Evolutionary conservation across 1,140 invertebrate genomes (phyloP), one percentile per base, ranked within the genome.

Genomic region (Brachystomella parvula): DNA sequence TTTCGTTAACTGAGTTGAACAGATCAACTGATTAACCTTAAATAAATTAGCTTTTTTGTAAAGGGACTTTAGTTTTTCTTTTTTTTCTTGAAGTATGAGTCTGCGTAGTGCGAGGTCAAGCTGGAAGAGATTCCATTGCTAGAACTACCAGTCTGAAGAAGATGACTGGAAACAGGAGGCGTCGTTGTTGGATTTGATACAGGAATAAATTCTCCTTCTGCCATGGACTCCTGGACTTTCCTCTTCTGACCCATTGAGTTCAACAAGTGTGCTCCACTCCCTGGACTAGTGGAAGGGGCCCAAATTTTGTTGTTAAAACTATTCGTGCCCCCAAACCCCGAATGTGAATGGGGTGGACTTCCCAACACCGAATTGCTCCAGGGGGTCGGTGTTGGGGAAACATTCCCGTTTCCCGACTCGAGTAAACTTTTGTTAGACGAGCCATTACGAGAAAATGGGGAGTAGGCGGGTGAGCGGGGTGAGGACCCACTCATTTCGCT

Each of bases 91-190:
- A 79, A 77, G 68, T 82, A 83, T 0, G 80, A 81, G 66, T 83
- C 81, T 9, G 81, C 79, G 74, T 84, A 84, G 70, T 84, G 82
- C 26, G 80, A 82, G 2, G 82, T 81, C 3, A 83, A 73, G 1
- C 82, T 39, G 35, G 35, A 39, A 19, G 49, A 53, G 24, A 53
- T 12, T 53, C 49, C 49, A 53, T 53, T 53, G 35, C 35, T 19
- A 12, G 49, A 24, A n/a, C n/a, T n/a, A n/a, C n/a, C n/a, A n/a
- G n/a, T n/a, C 6, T 33, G 59, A 35, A 35, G 59, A 61, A n/a
- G 30, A 61, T 61, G 33, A 35, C 19, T 61, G 19, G 59, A 19
- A 35, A 19, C 28, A 6, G 59, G 12, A 24, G 30, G 30, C 2
- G 32, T 21, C 26, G 47, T 33, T 30, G 33, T 3, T 29, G 26